phyloP scores from a whole-genome alignment of 2,113 vertebrate species.

The Corythoichthys intestinalis region DNA sequence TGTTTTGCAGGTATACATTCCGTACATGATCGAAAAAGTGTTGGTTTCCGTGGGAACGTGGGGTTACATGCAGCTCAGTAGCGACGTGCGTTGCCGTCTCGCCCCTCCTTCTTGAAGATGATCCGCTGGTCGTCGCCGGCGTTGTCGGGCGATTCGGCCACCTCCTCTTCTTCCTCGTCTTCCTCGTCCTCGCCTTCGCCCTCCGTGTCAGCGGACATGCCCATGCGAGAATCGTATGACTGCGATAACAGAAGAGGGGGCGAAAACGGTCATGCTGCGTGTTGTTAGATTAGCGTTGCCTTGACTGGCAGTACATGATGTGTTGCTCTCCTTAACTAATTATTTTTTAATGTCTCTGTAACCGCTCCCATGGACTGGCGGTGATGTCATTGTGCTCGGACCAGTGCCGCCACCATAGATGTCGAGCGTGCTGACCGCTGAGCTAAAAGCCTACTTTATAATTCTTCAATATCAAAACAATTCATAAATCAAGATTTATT shows the following conservation, averaged over 20 bases:
- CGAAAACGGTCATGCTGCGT: not conserved
- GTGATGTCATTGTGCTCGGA: no score
- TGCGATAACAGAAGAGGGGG: slow-evolving; percentile 17
- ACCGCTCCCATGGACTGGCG: no score
- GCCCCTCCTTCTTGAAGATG: slow-evolving; percentile 78
- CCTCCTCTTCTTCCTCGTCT: slow-evolving; percentile 77
- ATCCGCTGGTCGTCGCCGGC: slow-evolving; percentile 79
- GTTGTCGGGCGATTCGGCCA: slow-evolving; percentile 80
- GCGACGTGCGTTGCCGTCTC: slow-evolving; percentile 72
- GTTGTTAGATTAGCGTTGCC: not conserved
- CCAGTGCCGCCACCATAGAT: no score
- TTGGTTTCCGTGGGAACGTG: slow-evolving; percentile 60
- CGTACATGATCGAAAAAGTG: slow-evolving; percentile 70
- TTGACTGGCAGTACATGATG: no score
- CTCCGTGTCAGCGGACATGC: slow-evolving; percentile 65
- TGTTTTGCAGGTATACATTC: slow-evolving; percentile 74
- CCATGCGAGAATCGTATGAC: slow-evolving; percentile 76
- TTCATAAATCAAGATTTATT: no score
- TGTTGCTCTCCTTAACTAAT: no score
- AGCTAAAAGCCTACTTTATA: no score
- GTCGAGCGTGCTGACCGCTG: no score
- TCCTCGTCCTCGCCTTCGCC: slow-evolving; percentile 60
- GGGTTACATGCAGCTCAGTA: slow-evolving; percentile 70
- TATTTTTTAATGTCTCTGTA: no score
- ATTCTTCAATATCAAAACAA: no score